These are phyloP conservation scores for Sorex fumeus DNA, from an alignment of 2,113 vertebrate species.

Conservation along the genomic window DNA sequence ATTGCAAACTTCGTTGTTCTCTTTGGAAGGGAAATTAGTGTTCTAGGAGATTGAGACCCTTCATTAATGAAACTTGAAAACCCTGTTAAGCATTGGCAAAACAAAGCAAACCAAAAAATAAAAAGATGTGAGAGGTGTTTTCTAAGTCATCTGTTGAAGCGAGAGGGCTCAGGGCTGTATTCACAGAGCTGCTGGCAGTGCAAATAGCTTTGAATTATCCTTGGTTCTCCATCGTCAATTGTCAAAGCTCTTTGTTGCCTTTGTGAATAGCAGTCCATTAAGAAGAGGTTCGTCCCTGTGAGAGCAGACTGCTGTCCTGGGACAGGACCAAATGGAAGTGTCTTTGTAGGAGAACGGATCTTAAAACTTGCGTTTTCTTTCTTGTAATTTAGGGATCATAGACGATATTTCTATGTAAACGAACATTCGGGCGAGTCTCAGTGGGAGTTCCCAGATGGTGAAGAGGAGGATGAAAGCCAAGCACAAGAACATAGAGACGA, in stretches of 20 bases:
- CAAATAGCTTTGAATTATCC: slow-evolving; percentile 89
- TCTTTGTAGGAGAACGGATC: slow-evolving; percentile 82
- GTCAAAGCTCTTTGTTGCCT: slow-evolving; percentile 90
- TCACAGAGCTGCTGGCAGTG: slow-evolving; percentile 86
- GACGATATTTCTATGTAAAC: slow-evolving; percentile 99
- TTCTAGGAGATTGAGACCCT: slow-evolving; percentile 84
- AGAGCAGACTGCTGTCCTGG: slow-evolving; percentile 89
- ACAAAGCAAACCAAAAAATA: background rate
- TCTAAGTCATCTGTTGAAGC: slow-evolving; percentile 84
- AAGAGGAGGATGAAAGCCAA: slow-evolving; percentile 91
- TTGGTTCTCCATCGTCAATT: slow-evolving; percentile 86
- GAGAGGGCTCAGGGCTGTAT: slow-evolving; percentile 85
- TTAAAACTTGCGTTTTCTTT: slow-evolving; percentile 93
- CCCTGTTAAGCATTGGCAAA: slow-evolving; percentile 80
- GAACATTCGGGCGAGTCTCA: slow-evolving; percentile 97
- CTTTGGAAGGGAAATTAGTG: slow-evolving; percentile 87
- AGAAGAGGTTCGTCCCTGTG: slow-evolving; percentile 89
- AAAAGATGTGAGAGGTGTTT: slow-evolving; percentile 78
- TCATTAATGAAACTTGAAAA: slow-evolving; percentile 82
- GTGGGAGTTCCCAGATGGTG: slow-evolving; percentile 98
- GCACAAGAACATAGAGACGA: slow-evolving; percentile 85
- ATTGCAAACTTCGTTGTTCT: slow-evolving; percentile 87
- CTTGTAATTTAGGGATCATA: slow-evolving; percentile 99
- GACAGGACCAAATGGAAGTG: slow-evolving; percentile 88
- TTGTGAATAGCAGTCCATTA: slow-evolving; percentile 88